phyloP scores from a whole-genome alignment of 2,888 invertebrate genomes.

The Itoplectis maculator region DNA sequence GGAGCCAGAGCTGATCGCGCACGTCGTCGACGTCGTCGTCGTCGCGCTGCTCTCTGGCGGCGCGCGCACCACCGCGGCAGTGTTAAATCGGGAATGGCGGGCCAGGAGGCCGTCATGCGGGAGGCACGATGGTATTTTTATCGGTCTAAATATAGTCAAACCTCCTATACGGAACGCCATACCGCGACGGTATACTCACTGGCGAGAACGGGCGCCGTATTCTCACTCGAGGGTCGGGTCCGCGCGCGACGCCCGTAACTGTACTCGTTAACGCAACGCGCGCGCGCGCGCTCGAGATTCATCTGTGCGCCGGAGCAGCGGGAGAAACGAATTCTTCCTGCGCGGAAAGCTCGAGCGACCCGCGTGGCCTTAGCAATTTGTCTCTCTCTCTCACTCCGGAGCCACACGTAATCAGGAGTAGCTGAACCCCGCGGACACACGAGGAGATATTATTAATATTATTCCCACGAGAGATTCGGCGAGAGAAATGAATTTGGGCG shows the following conservation, averaged over 20 bases:
- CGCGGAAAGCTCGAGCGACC: neutral
- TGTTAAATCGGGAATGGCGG: conserved; percentile 82
- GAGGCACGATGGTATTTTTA: conserved; percentile 84
- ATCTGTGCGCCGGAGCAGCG: neutral
- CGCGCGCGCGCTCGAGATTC: conserved; percentile 20
- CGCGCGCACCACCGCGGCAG: conserved; percentile 47
- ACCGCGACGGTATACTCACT: conserved; percentile 70
- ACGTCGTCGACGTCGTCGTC: no score
- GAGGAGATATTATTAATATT: no score
- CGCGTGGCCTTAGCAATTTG: conserved; percentile 18
- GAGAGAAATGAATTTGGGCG: neutral
- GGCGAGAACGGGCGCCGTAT: conserved; percentile 38
- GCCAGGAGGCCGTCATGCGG: conserved; percentile 83
- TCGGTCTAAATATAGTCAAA: conserved; percentile 83
- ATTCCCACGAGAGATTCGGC: no score
- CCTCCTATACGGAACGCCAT: conserved; percentile 81
- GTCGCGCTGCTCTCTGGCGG: conserved; percentile 28
- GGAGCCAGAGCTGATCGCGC: conserved; percentile 24
- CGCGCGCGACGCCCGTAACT: conserved; percentile 39
- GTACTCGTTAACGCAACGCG: conserved; percentile 40
- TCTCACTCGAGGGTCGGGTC: conserved; percentile 43
- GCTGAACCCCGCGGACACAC: neutral
- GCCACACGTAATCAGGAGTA: conserved; percentile 6
- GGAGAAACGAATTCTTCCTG: conserved; percentile 11
- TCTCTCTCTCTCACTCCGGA: conserved; percentile 4